Base-by-base conservation (phyloP, 2,113 vertebrate genomes). In the Hystrix cristata region DNA sequence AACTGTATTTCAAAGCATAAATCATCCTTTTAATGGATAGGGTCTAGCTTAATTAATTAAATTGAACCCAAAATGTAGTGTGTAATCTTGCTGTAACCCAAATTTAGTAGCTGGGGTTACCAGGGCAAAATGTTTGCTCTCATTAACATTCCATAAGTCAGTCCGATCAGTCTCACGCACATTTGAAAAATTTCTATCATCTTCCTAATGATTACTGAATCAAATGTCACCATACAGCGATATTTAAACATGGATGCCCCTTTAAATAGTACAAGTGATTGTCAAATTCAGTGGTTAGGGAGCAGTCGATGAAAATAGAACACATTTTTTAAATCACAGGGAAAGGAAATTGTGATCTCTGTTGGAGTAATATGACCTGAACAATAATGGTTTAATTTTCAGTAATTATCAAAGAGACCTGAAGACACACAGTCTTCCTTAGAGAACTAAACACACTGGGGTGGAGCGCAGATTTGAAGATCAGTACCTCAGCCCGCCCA, bases 41-140 rank as follows among this genome's bases (percentile, higher is more conserved):
- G 29, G 72, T 69, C 34, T 48, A 71, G 74, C 81, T 87, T 95
- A 97, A 91, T 93, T 93, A 97, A 81, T 93, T 78, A 95, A 95
- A 93, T 80, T 76, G 89, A 86, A 87, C 57, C 51, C 60, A 67
- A 92, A 62, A 51, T 86, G 55, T 82, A 60, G 67, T 67, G 43
- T n/a, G 12, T 55, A 57, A 91, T 91, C 67, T 86, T 88, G 60
- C 51, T 87, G 82, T 43, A 48, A 25, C 34, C 67, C 84, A 60
- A n/a, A 96, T 71, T 82, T 91, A 78, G 69, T 71, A 19, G 0
- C 23, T 34, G 11, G 87, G 1, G 2, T 81, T 90, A 7, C 34
- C 43, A 38, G 48, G 38, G 72, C 71, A 67, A 85, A 38, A 19
- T 0, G 0, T 55, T 81, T 51, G 69, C 53, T 53, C 16, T 92